Evolutionary conservation across 2,797 vertebrate species (phyloP).

Genomic region (Ambastaia sidthimunki): DNA sequence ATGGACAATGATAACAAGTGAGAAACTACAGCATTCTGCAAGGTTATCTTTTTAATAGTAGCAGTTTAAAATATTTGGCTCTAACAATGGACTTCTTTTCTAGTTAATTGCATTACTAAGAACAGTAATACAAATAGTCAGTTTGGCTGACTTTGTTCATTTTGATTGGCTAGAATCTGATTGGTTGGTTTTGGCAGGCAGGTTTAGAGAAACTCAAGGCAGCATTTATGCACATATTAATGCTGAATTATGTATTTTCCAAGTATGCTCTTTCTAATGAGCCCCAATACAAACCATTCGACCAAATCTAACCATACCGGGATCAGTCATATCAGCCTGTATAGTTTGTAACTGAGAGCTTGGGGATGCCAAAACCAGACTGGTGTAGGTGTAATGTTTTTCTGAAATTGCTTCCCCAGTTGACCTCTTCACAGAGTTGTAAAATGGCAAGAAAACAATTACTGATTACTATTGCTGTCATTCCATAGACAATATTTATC

Average conservation of each 20-base stretch:
- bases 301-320: constrained; percentile 81
- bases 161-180: background rate
- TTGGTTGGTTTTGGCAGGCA: background rate
- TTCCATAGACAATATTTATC: constrained; percentile 76
- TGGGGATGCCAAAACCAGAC: constrained; percentile 83
- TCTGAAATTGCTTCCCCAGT: background rate
- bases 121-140: background rate
- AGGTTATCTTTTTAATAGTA: background rate
- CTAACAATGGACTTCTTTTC: background rate
- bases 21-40: background rate
- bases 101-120: background rate
- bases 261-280: constrained; percentile 85
- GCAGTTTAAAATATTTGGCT: background rate
- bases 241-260: constrained; percentile 2
- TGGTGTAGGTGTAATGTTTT: constrained; percentile 70
- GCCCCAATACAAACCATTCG: constrained; percentile 81
- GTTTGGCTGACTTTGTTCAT: background rate
- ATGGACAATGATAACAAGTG: background rate
- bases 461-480: background rate
- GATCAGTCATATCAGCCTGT: constrained; percentile 84
- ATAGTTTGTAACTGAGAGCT: constrained; percentile 88
- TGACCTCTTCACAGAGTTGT: background rate
- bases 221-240: background rate
- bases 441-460: too few species aligned
- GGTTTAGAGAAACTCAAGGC: background rate